Conservation (phyloP, 2,888 invertebrate species). For the Plebejus anna region DNA sequence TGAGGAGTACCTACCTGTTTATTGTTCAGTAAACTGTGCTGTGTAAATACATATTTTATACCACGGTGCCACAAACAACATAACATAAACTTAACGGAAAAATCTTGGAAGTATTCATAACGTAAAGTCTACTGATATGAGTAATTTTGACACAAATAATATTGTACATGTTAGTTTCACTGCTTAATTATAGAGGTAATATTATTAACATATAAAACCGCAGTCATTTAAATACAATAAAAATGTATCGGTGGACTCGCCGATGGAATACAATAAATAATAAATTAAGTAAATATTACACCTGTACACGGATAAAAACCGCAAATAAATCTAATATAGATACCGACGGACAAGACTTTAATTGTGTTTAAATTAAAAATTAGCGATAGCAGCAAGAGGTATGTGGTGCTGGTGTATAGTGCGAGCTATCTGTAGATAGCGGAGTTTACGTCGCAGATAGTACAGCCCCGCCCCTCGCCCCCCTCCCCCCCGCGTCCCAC, state of each 20-base stretch:
- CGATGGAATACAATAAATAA: background rate
- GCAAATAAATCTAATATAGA: background rate
- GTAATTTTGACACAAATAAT: background rate
- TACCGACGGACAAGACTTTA: constrained; percentile 6
- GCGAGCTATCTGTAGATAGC: background rate
- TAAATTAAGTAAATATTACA: constrained; percentile 12
- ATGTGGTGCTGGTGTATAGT: background rate
- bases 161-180: background rate
- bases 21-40: too few species aligned
- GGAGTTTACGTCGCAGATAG: background rate
- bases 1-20: too few species aligned
- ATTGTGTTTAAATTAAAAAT: constrained; percentile 17
- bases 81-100: too few species aligned
- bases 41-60: too few species aligned
- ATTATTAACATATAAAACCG: background rate
- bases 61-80: background rate
- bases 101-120: too few species aligned
- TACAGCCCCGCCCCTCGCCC: background rate
- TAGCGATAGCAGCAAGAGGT: constrained; percentile 7
- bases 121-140: too few species aligned
- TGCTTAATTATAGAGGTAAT: too few species aligned
- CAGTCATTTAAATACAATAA: background rate
- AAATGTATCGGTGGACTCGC: background rate
- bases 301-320: constrained; percentile 8
- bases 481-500: background rate